A percentile compares a stretch with the other conserved stretches of the same genome.
Conservation (phyloP, 2,113 vertebrate genomes). For the Stegostoma tigrinum region DNA sequence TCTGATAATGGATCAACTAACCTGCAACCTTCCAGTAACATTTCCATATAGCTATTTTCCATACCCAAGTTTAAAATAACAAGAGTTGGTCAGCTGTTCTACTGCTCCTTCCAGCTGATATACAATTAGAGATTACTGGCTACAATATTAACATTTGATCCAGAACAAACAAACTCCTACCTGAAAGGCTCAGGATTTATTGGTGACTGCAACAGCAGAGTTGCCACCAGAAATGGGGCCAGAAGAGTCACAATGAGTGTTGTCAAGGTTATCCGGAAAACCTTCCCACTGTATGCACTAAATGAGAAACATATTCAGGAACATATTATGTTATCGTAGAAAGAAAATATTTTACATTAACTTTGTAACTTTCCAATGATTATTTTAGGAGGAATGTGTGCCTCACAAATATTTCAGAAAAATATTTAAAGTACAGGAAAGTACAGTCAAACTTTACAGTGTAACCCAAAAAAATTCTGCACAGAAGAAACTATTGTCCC, state of each 20-base stretch:
- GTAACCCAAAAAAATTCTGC: neutral
- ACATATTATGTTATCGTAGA: neutral
- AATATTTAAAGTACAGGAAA: neutral
- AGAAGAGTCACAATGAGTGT: constrained; percentile 64
- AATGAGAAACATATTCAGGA: constrained; percentile 37
- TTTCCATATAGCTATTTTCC: neutral
- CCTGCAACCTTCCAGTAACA: neutral
- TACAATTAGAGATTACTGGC: neutral
- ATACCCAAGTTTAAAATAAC: neutral
- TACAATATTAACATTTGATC: neutral
- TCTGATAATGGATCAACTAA: neutral
- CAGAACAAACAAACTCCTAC: constrained; percentile 50
- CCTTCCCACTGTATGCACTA: constrained; percentile 83
- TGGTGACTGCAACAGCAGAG: constrained; percentile 78
- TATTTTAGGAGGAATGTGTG: neutral
- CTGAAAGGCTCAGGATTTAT: constrained; percentile 80
- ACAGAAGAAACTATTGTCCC: neutral
- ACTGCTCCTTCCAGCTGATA: neutral
- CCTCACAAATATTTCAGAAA: neutral
- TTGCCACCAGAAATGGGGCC: constrained; percentile 68
- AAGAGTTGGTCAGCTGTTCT: neutral
- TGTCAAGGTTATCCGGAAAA: constrained; percentile 80
- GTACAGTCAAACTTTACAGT: neutral
- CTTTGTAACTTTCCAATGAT: neutral
- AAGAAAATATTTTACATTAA: neutral